Evolutionary conservation across 2,797 vertebrate species (phyloP), one percentile per base, ranked within the genome.

Genomic region (Euthynnus affinis): DNA sequence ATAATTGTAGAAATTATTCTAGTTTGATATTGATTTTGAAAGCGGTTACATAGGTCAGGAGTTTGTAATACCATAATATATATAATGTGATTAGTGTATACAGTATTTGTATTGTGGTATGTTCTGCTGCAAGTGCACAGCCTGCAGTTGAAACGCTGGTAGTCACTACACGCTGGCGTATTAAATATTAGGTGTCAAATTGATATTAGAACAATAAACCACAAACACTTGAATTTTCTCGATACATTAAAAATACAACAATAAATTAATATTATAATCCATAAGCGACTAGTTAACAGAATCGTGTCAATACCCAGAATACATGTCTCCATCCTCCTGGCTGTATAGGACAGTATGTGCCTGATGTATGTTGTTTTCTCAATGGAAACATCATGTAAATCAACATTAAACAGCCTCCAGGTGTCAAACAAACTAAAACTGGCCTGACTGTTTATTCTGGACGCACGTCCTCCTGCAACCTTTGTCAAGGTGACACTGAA

Each of bases 101-200:
- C 34, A 4, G 9, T 66, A 53, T 57, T 27, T 37, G 34, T 27
- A 12, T 18, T 67, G 53, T 94, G 93, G 93, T 94, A 94, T 75
- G 80, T 71, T 92, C 93, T 94, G 89, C 91, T 92, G 93, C 93
- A 93, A 91, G 91, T 91, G 85, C 34, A 71, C 76, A 71, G 89
- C 91, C 91, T 93, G 93, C 92, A 80, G 91, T 80, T 87, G 84
- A 83, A 74, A 79, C 83, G 83, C 72, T 67, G 57, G 77, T 72
- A 18, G 87, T 82, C 87, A 51, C 72, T 63, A 20, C 71, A 53
- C 46, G 63, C 80, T 79, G 80, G 44, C 65, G 67, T 80, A 76
- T 81, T 82, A 79, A 87, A 79, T 81, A 80, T 74, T 66, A 62
- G 59, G 17, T 65, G 22, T 75, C 27, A 59, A 78, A 76, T 51